Evolutionary conservation across 2,113 vertebrate genomes (phyloP).

Genomic region (Saiga tatarica): DNA sequence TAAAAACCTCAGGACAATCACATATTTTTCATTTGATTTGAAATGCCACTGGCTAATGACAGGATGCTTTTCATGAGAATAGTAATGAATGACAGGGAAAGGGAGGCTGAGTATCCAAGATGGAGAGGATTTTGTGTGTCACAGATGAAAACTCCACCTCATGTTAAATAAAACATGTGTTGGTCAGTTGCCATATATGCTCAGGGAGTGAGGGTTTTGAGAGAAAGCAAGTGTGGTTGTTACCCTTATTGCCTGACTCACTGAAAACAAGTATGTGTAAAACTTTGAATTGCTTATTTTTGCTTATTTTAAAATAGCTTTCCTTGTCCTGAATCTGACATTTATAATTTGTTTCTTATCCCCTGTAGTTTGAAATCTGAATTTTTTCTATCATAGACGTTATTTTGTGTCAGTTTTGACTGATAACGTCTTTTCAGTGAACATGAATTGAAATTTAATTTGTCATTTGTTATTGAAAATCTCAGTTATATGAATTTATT

Average conservation of each 20-base stretch:
- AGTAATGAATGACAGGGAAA: neutral
- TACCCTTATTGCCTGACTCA: neutral
- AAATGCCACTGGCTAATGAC: neutral
- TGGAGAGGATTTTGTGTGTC: neutral
- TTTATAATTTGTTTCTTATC: conserved; percentile 15
- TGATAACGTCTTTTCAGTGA: neutral
- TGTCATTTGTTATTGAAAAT: conserved; percentile 39
- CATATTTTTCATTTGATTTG: conserved; percentile 14
- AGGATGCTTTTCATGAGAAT: neutral
- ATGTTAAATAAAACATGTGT: neutral
- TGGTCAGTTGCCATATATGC: neutral
- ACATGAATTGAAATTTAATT: conserved; percentile 28
- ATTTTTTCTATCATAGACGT: conserved; percentile 13
- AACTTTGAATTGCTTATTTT: conserved; percentile 27
- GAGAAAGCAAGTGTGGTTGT: neutral
- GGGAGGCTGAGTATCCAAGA: neutral
- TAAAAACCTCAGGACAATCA: neutral
- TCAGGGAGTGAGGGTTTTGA: neutral
- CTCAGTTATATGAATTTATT: conserved; percentile 12
- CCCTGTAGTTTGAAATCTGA: neutral
- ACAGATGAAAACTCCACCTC: neutral
- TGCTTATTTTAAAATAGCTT: neutral
- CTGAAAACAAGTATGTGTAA: neutral
- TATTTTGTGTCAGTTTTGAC: conserved; percentile 26
- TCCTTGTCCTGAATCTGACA: neutral